Evolutionary conservation across 1,140 invertebrate species (phyloP), one percentile per base, ranked within the genome.

Genomic region (Theocolax elegans): DNA sequence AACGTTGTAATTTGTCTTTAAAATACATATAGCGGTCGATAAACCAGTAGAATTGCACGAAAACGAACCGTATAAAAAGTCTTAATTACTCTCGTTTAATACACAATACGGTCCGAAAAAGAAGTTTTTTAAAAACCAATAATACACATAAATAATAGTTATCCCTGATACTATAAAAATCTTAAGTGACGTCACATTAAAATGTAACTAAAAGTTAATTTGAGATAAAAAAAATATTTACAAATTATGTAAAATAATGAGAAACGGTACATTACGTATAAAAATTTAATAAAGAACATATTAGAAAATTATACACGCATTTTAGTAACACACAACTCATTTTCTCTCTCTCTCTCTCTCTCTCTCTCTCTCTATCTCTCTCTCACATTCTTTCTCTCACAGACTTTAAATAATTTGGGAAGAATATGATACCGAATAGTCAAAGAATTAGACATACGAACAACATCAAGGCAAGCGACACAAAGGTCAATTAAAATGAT

Each of bases 161-260:
- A 70, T 64, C 49, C 48, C 13, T 53, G 51, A 64, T 64, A 64
- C 38, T 56, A 48, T 64, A 63, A 72, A 60, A 46, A 44, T n/a
- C 48, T 62, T 63, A 27, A 67, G 66, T 72, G 59, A 64, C 58
- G 68, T 72, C 58, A 49, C 56, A 54, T 23, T 72, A 64, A 64
- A 72, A 49, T 42, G 62, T 64, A 56, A 29, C 58, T 58, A 2
- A 71, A 71, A 66, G 46, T 69, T 53, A 71, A 71, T 71, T 71
- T 71, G 53, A 51, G 54, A 71, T 66, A 71, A 70, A n/a, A n/a
- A n/a, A n/a, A 70, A 35, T 71, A 71, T 71, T 71, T 71, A 71
- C 62, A 71, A 66, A 71, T 65, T 65, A 71, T 71, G 62, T 71
- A 71, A 62, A 71, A 71, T 71, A 66, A 71, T 65, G 29, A 40